Evolutionary conservation across 2,113 vertebrate genomes (phyloP), one percentile per base, ranked within the genome.

Genomic region (Gymnocephalus cernua): DNA sequence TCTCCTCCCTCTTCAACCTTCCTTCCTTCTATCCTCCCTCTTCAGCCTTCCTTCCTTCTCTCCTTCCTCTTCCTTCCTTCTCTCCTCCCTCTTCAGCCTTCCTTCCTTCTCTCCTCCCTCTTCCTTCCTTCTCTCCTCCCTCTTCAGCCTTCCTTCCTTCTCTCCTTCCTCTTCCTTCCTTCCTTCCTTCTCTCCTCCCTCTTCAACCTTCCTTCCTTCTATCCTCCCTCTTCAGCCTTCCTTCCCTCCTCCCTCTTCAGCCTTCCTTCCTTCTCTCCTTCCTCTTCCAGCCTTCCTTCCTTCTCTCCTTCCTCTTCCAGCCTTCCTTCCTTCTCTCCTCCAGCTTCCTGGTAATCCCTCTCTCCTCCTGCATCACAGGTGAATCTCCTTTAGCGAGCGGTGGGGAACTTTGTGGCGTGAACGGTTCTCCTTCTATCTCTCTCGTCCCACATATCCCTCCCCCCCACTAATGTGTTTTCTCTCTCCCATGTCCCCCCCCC

Each of bases 381-480:
- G 68, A 77, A 48, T 77, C 81, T 89, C 80, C 73, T 68, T 38
- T 65, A 65, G 77, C 57, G 44, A 80, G 62, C 9, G 6, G 27
- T 38, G 18, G 59, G 73, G 56, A 75, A 73, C 67, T 68, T 50
- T 74, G 54, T 68, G 61, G 57, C 0, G 7, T 44, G 44, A 79
- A 16, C 1, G 66, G 61, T 78, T 77, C 79, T 82, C 59, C 77
- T 87, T 74, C 72, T 79, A 53, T 87, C 59, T 74, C 64, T 83
- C 51, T 65, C 2, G 7, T 41, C 68, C 78, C 71, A 66, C 64
- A 44, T 67, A 21, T 32, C 84, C 67, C 78, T 4, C 80, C 70
- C 78, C 68, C 61, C 59, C 79, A 74, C 85, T 91, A 83, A 88
- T 90, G 80, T 90, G 75, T 85, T 87, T 69, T 89, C 66, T 90